These are phyloP conservation scores for Periophthalmus modestus DNA, from an alignment of 2,113 vertebrate species.

Conservation along the genomic window DNA sequence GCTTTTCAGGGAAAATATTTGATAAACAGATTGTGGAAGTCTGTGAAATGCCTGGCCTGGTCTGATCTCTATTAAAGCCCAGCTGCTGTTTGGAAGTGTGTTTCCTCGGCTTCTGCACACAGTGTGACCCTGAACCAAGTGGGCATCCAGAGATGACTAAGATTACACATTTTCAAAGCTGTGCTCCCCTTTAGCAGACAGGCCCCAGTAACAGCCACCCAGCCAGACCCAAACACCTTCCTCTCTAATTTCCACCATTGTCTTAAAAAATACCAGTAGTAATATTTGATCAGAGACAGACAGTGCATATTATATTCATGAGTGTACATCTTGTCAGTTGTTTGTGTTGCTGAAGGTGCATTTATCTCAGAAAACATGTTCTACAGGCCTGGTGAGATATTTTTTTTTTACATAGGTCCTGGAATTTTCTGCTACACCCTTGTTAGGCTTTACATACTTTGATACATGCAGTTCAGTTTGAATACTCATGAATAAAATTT, in stretches of 20 bases:
- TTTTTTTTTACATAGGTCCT: no score
- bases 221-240: background rate
- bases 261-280: background rate
- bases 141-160: slow-evolving; percentile 62
- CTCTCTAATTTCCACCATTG: background rate
- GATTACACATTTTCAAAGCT: slow-evolving; percentile 73
- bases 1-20: slow-evolving; percentile 71
- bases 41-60: slow-evolving; percentile 28
- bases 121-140: slow-evolving; percentile 59
- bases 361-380: no score
- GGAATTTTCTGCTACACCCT: no score
- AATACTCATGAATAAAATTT: no score
- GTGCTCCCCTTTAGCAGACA: slow-evolving; percentile 53
- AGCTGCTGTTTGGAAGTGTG: slow-evolving; percentile 31
- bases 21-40: slow-evolving; percentile 70
- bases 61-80: slow-evolving; percentile 38
- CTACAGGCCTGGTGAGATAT: no score
- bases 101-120: slow-evolving; percentile 28
- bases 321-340: background rate
- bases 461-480: background rate
- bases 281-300: background rate
- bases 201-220: background rate
- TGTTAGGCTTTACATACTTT: background rate
- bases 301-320: no score
- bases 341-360: background rate